Conservation (phyloP, 2,113 vertebrate genomes). For the Dipodomys spectabilis region DNA sequence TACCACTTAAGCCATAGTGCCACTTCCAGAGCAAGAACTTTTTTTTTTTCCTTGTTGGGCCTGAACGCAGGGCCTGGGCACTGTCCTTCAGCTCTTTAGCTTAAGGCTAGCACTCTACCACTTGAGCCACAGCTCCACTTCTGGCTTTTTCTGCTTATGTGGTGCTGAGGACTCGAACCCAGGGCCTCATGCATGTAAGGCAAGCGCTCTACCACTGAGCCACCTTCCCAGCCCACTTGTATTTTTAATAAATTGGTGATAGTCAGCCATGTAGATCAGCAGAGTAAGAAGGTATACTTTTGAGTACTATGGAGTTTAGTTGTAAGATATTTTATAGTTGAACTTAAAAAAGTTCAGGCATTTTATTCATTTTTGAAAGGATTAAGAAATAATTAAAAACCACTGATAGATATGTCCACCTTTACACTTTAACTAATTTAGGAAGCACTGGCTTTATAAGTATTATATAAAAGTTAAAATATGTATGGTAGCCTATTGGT, state of each 20-base stretch:
- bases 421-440: slow-evolving; percentile 12
- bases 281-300: background rate
- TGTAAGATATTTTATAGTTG: slow-evolving; percentile 45
- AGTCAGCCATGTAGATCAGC: too few relatives aligned
- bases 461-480: slow-evolving; percentile 31
- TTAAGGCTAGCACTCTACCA: too few relatives aligned
- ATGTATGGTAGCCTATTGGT: background rate
- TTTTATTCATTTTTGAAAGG: slow-evolving; percentile 47
- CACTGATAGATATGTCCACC: background rate
- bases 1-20: too few relatives aligned
- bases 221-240: background rate
- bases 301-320: background rate
- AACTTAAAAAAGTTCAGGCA: slow-evolving; percentile 24
- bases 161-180: too few relatives aligned
- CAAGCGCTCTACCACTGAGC: too few relatives aligned
- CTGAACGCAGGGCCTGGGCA: too few relatives aligned
- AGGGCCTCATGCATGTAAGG: too few relatives aligned
- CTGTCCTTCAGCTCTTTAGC: too few relatives aligned
- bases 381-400: slow-evolving; percentile 51
- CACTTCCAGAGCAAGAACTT: too few relatives aligned
- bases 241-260: slow-evolving; percentile 52
- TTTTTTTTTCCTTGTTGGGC: too few relatives aligned
- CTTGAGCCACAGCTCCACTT: too few relatives aligned
- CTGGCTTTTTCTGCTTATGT: too few relatives aligned
- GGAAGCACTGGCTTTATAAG: slow-evolving; percentile 32